Evolutionary conservation across 2,113 vertebrate species (phyloP).

Genomic region (Upupa epops): DNA sequence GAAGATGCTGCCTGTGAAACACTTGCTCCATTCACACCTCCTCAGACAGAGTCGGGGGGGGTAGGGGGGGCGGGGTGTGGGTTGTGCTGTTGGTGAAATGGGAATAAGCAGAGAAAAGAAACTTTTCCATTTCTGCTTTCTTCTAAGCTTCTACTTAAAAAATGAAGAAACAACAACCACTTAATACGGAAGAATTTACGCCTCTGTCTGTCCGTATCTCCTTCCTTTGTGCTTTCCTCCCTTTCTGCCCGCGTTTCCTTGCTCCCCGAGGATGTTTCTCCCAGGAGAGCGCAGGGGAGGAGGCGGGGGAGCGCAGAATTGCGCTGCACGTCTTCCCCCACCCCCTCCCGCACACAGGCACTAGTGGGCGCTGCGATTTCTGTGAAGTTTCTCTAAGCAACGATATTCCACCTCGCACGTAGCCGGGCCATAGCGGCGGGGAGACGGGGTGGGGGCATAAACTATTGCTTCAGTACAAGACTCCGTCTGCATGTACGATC

Average conservation of each 20-base stretch:
- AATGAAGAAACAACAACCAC: not conserved
- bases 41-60: not conserved
- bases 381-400: not conserved
- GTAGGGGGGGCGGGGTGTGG: too few species aligned
- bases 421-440: accelerated
- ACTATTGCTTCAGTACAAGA: accelerated
- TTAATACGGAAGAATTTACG: not conserved
- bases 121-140: not conserved
- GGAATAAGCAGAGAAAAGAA: not conserved
- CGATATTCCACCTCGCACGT: accelerated
- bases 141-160: not conserved
- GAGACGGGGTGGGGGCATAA: not conserved
- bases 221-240: too few species aligned
- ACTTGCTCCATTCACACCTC: not conserved
- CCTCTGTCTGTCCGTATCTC: accelerated
- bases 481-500: not conserved
- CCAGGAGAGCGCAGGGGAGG: not conserved
- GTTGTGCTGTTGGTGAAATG: not conserved
- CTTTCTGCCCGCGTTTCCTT: not conserved
- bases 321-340: not conserved
- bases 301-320: not conserved
- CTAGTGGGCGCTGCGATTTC: constrained; percentile 27
- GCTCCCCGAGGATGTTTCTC: accelerated
- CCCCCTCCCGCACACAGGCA: not conserved
- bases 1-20: not conserved